Evolutionary conservation across 64 coral and sea anemone genomes (phyloP), one percentile per base, ranked within the genome.

Genomic region (Pachyseris speciosa): DNA sequence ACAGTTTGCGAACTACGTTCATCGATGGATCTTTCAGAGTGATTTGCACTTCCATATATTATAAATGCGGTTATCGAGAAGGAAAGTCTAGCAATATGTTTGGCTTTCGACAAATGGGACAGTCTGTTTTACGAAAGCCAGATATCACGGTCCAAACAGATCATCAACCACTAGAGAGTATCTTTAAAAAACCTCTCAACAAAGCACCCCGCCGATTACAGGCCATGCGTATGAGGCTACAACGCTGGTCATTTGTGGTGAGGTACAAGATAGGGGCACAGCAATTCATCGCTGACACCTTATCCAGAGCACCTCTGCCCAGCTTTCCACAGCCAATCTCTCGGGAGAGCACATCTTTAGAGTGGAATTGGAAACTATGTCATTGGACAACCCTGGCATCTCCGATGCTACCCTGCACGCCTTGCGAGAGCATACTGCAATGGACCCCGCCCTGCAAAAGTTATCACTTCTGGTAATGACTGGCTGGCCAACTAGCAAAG

Each of bases 21-120:
- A n/a, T n/a, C n/a, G n/a, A n/a, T n/a, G n/a, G n/a, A n/a, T n/a
- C n/a, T n/a, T n/a, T n/a, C n/a, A n/a, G n/a, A n/a, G n/a, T n/a
- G n/a, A n/a, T n/a, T n/a, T n/a, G n/a, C n/a, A n/a, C n/a, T n/a
- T n/a, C n/a, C n/a, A n/a, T n/a, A n/a, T n/a, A n/a, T n/a, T n/a
- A n/a, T n/a, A n/a, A n/a, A n/a, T n/a, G 39, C 88, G 10, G 41
- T 80, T 39, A 90, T 80, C 11, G 74, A 80, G 17, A 90, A 78
- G 57, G 42, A 90, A 53, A 16, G 38, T 52, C 70, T 89, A 13
- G 69, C 86, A 20, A 33, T 61, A 48, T 71, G 74, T 2, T 76
- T 75, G 6, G 63, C 66, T 9, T 55, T 85, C 37, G 13, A 86
- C 27, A 74, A 86, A 48, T 86, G 74, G 25, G 69, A 70, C 60